Conservation (phyloP, 2,888 invertebrate genomes). For the Lithophane ornitopus region DNA sequence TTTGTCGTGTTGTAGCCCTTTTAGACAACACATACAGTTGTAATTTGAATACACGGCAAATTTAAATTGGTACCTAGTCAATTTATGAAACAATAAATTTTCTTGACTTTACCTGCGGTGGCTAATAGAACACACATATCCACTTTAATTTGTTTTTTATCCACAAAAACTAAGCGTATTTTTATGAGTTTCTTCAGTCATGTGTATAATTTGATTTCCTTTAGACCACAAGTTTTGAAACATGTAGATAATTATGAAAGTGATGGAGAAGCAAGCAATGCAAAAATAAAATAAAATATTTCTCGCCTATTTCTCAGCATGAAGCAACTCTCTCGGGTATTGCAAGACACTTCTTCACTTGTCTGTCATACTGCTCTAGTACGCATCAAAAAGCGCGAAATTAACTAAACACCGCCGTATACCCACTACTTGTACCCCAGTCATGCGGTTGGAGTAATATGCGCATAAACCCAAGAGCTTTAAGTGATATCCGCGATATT, state of each 20-base stretch:
- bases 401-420: constrained; percentile 43
- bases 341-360: not conserved
- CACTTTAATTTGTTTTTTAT: not conserved
- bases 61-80: not conserved
- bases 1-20: not conserved
- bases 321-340: not conserved
- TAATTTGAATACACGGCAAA: not conserved
- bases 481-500: constrained; percentile 75
- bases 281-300: too few species aligned
- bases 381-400: constrained; percentile 2
- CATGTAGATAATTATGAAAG: not conserved
- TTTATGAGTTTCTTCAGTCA: not conserved
- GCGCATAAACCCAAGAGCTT: constrained; percentile 77
- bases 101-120: not conserved
- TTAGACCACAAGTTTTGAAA: not conserved
- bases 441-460: constrained; percentile 72
- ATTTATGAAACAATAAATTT: not conserved
- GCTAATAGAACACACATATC: not conserved
- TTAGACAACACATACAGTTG: not conserved
- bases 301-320: not conserved
- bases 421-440: constrained; percentile 63
- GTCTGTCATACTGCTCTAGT: not conserved
- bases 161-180: not conserved
- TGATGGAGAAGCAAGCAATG: not conserved
- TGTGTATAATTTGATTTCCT: not conserved